Evolutionary conservation across 1,140 invertebrate species (phyloP), one percentile per base, ranked within the genome.

Genomic region (Rhopalosiphum maidis): DNA sequence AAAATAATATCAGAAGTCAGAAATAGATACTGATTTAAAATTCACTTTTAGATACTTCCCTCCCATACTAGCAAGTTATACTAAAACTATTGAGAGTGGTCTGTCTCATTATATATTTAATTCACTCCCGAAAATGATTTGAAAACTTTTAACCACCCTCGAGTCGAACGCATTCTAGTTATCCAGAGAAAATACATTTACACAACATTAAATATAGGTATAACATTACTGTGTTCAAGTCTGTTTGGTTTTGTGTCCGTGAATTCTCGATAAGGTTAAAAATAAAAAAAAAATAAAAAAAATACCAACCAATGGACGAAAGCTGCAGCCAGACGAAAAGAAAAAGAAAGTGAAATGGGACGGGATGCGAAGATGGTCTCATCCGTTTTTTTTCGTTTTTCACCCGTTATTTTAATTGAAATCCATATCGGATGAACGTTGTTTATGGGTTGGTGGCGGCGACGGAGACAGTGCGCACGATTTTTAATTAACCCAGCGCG

Each of bases 391-490:
- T 9, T 41, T 43, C 83, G n/a, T 35, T 86, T 86, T n/a, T 46
- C 25, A 6, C 41, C 15, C 25, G 41, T 86, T 46, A 2, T 86
- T 77, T 86, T 86, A 86, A 86, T 86, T 86, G 85, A 86, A 86
- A 86, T 86, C 85, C 85, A 46, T 86, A 86, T 86, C 85, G 85
- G 85, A 46, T 86, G 85, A 86, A 46, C 85, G 85, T 46, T 87
- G 86, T 48, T 87, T 48, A 87, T 30, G 43, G 46, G 30, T 18
- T 23, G 43, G 11, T 4, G 85, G 15, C 41, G 9, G 43, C 1
- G 43, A 43, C 41, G 25, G 30, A n/a, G 46, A 88, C 86, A 51
- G 9, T 41, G 43, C 25, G 85, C 30, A 15, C 21, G n/a, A 54
- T 89, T 89, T 89, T 89, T 89, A 89, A 89, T 89, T 54, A 54